Evolutionary conservation across 2,113 vertebrate genomes (phyloP), one percentile per base, ranked within the genome.

Genomic region (Amphiprion ocellaris): DNA sequence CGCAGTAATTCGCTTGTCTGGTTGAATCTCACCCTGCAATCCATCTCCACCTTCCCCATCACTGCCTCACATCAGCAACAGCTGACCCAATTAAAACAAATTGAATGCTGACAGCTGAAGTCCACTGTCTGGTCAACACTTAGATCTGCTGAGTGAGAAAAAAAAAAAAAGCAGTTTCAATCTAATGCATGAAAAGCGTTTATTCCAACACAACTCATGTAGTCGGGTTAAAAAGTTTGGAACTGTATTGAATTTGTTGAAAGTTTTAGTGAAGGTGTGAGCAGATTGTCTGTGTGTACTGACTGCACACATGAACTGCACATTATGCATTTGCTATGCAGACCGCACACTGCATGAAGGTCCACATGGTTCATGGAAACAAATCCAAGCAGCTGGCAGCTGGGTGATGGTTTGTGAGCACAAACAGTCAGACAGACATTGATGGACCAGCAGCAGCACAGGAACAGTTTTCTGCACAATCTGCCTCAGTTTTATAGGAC

Each of bases 1-100:
- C 21, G 16, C 12, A 12, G 56, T 83, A 84, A 89, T 82, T 88
- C 74, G 78, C 70, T 77, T 74, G 79, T 79, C 81, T 86, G 53
- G 60, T 89, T 7, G 52, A 64, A 64, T 72, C 77, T 88, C 74
- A 53, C 53, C 50, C 67, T 67, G 52, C 55, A 72, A 87, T 90
- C 90, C 73, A 77, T 81, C 84, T 84, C 56, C 54, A 28, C 55
- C 7, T 10, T 77, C 75, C 71, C 55, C 77, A 74, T 75, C 63
- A 78, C 53, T 76, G 73, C 71, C 52, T 67, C 70, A 63, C 69
- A 76, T 73, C 70, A 74, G 74, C 53, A 74, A 77, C 56, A 70
- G 55, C 70, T 63, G 79, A 89, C 65, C 69, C 73, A 50, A 82
- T 81, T 62, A 82, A 81, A 64, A 73, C 61, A 69, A 82, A 82